phyloP scores from a whole-genome alignment of 2,888 invertebrate species.

The Cylloceria caligata region DNA sequence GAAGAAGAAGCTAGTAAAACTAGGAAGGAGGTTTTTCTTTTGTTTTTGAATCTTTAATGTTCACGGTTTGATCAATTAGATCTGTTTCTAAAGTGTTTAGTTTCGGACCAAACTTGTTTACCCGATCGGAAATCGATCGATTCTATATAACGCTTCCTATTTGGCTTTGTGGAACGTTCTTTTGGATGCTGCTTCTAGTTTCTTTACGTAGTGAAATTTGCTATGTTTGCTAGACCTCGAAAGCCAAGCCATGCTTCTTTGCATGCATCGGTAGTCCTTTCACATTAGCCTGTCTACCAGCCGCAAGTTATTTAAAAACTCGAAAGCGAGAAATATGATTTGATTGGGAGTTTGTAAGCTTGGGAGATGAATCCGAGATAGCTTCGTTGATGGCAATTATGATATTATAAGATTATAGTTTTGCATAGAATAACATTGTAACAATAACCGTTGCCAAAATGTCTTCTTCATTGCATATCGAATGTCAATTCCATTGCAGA shows the following conservation, averaged over 20 bases:
- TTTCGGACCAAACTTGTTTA: slow-evolving; percentile 6
- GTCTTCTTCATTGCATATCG: too few relatives aligned
- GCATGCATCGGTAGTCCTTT: neutral
- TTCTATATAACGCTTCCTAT: neutral
- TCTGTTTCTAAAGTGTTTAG: slow-evolving; percentile 14
- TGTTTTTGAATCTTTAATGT: neutral
- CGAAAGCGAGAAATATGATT: too few relatives aligned
- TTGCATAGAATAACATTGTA: too few relatives aligned
- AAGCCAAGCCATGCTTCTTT: neutral
- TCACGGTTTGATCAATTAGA: neutral
- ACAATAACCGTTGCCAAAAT: too few relatives aligned
- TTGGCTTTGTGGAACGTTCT: neutral
- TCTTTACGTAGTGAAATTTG: neutral
- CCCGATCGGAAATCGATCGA: slow-evolving; percentile 8
- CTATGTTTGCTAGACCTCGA: neutral
- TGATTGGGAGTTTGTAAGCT: neutral
- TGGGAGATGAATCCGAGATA: neutral
- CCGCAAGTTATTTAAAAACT: neutral
- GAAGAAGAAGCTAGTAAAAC: neutral
- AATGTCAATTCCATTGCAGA: too few relatives aligned
- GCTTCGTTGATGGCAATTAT: slow-evolving; percentile 25
- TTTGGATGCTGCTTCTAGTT: neutral
- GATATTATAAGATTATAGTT: too few relatives aligned
- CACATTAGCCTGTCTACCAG: neutral
- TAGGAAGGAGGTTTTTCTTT: neutral